Percentiles rank a stretch among this genome's conserved stretches.
Conservation (phyloP, 2,888 invertebrate species). For the Xestia xanthographa region DNA sequence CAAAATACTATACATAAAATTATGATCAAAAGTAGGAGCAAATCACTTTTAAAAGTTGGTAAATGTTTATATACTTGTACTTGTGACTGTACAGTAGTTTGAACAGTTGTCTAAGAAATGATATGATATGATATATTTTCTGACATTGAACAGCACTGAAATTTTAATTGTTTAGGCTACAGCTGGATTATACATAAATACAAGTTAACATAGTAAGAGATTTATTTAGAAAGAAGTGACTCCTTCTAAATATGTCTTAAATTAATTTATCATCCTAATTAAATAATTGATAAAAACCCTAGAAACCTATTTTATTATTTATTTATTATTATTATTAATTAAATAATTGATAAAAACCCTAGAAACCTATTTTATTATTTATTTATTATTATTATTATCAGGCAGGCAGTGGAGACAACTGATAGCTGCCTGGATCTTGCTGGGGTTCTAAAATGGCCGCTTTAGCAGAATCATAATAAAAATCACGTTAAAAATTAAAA, state of each 20-base stretch:
- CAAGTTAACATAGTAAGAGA: background rate
- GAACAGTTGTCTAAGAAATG: background rate
- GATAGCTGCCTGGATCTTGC: background rate
- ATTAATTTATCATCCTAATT: background rate
- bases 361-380: background rate
- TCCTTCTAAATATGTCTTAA: background rate
- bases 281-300: background rate
- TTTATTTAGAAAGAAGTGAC: background rate
- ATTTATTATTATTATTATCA: no score
- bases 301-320: background rate
- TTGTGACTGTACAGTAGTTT: conserved; percentile 9
- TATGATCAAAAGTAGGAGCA: background rate
- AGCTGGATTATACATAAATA: conserved; percentile 1
- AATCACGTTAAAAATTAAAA: no score
- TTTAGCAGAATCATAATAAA: no score
- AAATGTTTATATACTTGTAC: background rate
- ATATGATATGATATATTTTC: background rate
- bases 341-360: background rate
- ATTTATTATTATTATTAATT: no score
- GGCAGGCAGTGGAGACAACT: background rate
- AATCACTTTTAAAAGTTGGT: background rate
- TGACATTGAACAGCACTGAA: background rate
- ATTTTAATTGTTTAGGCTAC: background rate
- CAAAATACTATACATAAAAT: background rate
- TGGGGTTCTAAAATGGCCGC: no score